phyloP scores from a whole-genome alignment of 92 coral and sea anemone genomes.

The Parazoanthus darwini region DNA sequence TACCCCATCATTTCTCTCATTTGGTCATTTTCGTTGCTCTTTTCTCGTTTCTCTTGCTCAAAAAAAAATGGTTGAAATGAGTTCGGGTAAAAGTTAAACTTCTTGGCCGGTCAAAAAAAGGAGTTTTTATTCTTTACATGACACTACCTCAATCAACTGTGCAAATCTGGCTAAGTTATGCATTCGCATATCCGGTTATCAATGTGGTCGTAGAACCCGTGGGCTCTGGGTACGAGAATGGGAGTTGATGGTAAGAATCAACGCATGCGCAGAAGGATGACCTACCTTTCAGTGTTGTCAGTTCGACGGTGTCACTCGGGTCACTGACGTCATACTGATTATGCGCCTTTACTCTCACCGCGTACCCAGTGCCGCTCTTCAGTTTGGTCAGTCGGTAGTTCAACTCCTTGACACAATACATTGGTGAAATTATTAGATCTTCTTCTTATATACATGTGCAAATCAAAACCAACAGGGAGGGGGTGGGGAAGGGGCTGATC shows the following conservation, averaged over 20 bases:
- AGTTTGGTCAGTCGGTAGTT: conserved; percentile 58
- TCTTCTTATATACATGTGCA: background rate
- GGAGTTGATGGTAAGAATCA: too few relatives aligned
- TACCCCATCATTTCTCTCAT: too few relatives aligned
- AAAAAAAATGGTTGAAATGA: too few relatives aligned
- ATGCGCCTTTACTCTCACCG: conserved; percentile 63
- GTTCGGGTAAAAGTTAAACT: too few relatives aligned
- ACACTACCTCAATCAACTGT: background rate
- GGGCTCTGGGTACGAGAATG: too few relatives aligned
- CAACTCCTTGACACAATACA: conserved; percentile 20
- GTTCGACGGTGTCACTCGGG: conserved; percentile 60
- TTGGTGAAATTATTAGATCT: background rate
- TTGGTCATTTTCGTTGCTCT: too few relatives aligned
- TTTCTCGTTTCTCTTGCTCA: too few relatives aligned
- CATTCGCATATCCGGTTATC: too few relatives aligned
- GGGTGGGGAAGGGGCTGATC: background rate
- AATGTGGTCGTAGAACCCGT: too few relatives aligned
- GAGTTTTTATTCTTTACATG: background rate
- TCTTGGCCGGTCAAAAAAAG: too few relatives aligned
- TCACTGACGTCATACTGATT: conserved; percentile 65
- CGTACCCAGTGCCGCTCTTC: conserved; percentile 63
- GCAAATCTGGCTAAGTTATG: too few relatives aligned
- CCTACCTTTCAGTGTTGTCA: conserved; percentile 62
- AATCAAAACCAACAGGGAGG: background rate
- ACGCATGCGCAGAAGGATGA: background rate